phyloP scores from a whole-genome alignment of 2,797 vertebrate species.

The Alfaro cultratus region DNA sequence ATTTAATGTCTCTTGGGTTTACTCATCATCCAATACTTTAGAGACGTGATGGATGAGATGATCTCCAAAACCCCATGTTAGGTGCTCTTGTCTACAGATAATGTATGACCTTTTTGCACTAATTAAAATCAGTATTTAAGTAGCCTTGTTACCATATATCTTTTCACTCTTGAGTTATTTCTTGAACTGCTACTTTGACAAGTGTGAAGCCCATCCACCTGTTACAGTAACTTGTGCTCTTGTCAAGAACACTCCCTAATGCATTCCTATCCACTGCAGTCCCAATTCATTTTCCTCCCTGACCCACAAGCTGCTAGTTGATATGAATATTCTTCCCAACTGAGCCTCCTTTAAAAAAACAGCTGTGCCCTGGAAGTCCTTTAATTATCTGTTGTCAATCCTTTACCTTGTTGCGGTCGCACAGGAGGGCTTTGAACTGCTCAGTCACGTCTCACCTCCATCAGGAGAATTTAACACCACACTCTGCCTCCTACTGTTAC shows the following conservation, averaged over 20 bases:
- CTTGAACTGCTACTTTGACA: neutral
- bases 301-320: slow-evolving; percentile 58
- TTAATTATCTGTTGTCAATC: slow-evolving; percentile 76
- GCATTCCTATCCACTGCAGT: slow-evolving; percentile 34
- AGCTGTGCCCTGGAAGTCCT: slow-evolving; percentile 55
- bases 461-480: slow-evolving; percentile 63
- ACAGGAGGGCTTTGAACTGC: slow-evolving; percentile 45
- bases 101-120: neutral
- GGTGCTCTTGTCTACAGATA: neutral
- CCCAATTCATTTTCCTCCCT: slow-evolving; percentile 61
- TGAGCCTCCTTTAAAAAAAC: slow-evolving; percentile 63
- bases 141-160: too few species aligned
- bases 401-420: slow-evolving; percentile 69
- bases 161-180: too few species aligned
- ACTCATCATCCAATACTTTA: neutral
- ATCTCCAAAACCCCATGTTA: neutral
- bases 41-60: neutral
- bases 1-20: neutral
- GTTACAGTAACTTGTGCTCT: slow-evolving; percentile 30
- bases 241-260: slow-evolving; percentile 55
- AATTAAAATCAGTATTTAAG: too few species aligned
- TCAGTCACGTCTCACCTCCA: slow-evolving; percentile 44
- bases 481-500: slow-evolving; percentile 49
- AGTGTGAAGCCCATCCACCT: slow-evolving; percentile 25
- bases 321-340: slow-evolving; percentile 67